Evolutionary conservation across 2,797 vertebrate species (phyloP), one percentile per base, ranked within the genome.

Genomic region (Coregonus ussuriensis): DNA sequence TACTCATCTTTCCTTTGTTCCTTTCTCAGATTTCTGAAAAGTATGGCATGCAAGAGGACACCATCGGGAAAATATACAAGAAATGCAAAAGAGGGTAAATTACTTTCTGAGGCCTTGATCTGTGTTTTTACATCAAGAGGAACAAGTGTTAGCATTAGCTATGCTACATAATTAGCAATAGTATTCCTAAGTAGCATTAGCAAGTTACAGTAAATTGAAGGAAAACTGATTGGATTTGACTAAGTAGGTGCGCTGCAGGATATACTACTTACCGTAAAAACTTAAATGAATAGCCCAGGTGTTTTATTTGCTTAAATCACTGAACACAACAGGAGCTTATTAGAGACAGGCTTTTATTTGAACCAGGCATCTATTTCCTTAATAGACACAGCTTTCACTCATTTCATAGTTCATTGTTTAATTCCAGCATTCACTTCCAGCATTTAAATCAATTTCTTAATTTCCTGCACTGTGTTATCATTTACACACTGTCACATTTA

Each of bases 11-110:
- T 84, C 79, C 79, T 33, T n/a, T 72, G 3, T n/a, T 73, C 29
- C 53, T 14, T 79, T 76, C 91, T 93, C 93, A 99, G 98, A 97
- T 99, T 93, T 99, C 98, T 88, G 96, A 99, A 93, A 99, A 99
- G 91, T 99, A 99, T 0, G 95, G 96, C 56, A 88, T 99, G 87
- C 96, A 96, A 62, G 96, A 95, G 88, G 96, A 98, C 89, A 96
- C 95, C 88, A 98, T 99, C 88, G 95, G 94, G 88, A 99, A 96
- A 95, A 96, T 99, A 91, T 99, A 96, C 94, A 99, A 99, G 89
- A 99, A 98, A 86, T 99, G 98, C 95, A 99, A 98, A 92, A 93
- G 98, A 92, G 98, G 98, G 98, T 99, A 90, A 97, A 98, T 89
- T 3, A 62, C 33, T 62, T 1, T 72, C 47, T 53, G 25, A 31